Percentiles rank a stretch among this genome's conserved stretches.
Conservation (phyloP, 2,797 vertebrate species). For the Crocodylus rhombifer region DNA sequence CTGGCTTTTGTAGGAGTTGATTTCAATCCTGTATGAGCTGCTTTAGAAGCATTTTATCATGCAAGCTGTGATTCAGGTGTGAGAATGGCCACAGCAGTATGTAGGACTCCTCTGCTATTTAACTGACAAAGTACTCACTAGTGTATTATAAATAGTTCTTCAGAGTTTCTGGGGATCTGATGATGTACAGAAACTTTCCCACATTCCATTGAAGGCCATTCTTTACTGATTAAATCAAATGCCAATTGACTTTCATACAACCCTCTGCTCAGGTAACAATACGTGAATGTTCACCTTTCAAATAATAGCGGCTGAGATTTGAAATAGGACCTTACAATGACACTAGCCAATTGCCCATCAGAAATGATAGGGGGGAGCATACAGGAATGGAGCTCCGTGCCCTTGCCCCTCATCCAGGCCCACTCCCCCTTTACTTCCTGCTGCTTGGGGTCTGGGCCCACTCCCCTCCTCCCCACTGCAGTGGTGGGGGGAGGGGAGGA, state of each 20-base stretch:
- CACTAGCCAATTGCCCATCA: not conserved
- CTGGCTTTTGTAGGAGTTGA: conserved; percentile 62
- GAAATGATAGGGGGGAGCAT: too few species aligned
- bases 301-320: conserved; percentile 13
- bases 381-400: too few species aligned
- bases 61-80: conserved; percentile 70
- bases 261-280: conserved; percentile 26
- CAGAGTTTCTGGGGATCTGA: conserved; percentile 43
- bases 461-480: too few species aligned
- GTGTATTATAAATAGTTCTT: conserved; percentile 70
- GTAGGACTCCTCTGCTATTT: conserved; percentile 74
- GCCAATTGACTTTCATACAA: conserved; percentile 41
- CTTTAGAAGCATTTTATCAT: conserved; percentile 64
- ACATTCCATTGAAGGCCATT: conserved; percentile 27
- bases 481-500: too few species aligned
- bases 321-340: conserved; percentile 55
- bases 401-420: too few species aligned
- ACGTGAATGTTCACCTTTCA: not conserved
- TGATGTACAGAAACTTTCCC: conserved; percentile 45
- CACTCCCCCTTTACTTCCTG: too few species aligned
- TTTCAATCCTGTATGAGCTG: conserved; percentile 62
- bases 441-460: too few species aligned
- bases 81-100: conserved; percentile 68
- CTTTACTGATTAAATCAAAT: conserved; percentile 44
- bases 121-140: conserved; percentile 73